Conservation (phyloP, 2,797 vertebrate species). For the Arrhamphus sclerolepis region DNA sequence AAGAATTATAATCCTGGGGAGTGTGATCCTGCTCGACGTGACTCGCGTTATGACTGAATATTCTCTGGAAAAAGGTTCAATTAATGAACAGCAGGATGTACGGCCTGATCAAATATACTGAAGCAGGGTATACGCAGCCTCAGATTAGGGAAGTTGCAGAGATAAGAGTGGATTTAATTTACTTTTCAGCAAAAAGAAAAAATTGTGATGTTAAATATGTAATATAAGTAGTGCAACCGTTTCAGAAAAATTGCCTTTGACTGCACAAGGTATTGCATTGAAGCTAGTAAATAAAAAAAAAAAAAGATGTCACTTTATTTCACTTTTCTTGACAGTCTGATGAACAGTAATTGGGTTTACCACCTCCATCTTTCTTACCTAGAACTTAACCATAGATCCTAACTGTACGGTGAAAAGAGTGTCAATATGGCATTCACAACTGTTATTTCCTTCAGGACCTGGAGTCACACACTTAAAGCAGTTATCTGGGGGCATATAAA, state of each 20-base stretch:
- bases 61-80: constrained; percentile 49
- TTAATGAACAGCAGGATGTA: constrained; percentile 56
- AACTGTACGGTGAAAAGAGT: constrained; percentile 52
- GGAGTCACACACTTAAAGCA: constrained; percentile 61
- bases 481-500: constrained; percentile 51
- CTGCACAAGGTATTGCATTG: no score
- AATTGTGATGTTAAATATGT: constrained; percentile 42
- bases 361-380: constrained; percentile 43
- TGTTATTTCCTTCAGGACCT: constrained; percentile 72
- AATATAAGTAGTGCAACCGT: constrained; percentile 20
- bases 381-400: constrained; percentile 28
- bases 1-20: constrained; percentile 51
- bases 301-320: not conserved
- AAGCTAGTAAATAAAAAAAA: not conserved
- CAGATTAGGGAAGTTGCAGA: constrained; percentile 68
- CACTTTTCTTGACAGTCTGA: constrained; percentile 5
- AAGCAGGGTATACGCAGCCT: constrained; percentile 52
- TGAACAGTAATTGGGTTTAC: constrained; percentile 14
- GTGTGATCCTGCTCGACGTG: constrained; percentile 58
- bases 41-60: constrained; percentile 42
- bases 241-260: not conserved
- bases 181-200: constrained; percentile 52
- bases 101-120: constrained; percentile 47
- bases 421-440: constrained; percentile 63
- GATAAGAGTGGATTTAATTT: constrained; percentile 54